Evolutionary conservation across 1,140 invertebrate genomes (phyloP), one percentile per base, ranked within the genome.

Genomic region (Sarcophaga peregrina): DNA sequence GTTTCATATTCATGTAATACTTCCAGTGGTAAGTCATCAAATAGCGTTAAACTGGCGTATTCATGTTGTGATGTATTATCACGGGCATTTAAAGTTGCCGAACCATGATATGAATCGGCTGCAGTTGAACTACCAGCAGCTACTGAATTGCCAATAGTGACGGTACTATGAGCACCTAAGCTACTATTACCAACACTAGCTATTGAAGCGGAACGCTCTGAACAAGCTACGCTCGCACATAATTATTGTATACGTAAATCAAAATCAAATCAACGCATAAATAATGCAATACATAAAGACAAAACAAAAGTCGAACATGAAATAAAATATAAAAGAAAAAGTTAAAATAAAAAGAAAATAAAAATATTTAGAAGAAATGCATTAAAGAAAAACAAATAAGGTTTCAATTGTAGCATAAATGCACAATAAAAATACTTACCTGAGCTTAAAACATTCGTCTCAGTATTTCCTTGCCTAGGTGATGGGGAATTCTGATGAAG

Each of bases 381-480:
- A 76, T 78, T 62, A 83, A 68, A 82, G 54, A 25, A 50, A 78
- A 80, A 80, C 58, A 78, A 80, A 62, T 68, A 82, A 84, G 74
- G 72, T 81, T 52, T 25, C 9, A 62, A 82, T 72, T 25, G 82
- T 83, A 52, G 13, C 25, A 37, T 2, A 37, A 37, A 37, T 37
- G 4, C 4, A 37, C 1, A 37, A 2, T 37, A 37, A 37, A 37
- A 37, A 37, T 45, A 48, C 25, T 17, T 92, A 95, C 95, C 95
- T 83, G 95, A 96, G 81, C 93, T 94, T 47, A 95, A 89, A 81
- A 96, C 88, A 92, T 95, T 95, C 10, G 92, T 91, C 11, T 94
- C 90, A n/a, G 74, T 5, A 48, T 92, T 91, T 58, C 93, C 93
- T 83, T 92, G 93, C 0, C 75, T 47, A 7, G 92, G 90, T 62